phyloP scores from a whole-genome alignment of 2,113 vertebrate genomes.

The Solea senegalensis region DNA sequence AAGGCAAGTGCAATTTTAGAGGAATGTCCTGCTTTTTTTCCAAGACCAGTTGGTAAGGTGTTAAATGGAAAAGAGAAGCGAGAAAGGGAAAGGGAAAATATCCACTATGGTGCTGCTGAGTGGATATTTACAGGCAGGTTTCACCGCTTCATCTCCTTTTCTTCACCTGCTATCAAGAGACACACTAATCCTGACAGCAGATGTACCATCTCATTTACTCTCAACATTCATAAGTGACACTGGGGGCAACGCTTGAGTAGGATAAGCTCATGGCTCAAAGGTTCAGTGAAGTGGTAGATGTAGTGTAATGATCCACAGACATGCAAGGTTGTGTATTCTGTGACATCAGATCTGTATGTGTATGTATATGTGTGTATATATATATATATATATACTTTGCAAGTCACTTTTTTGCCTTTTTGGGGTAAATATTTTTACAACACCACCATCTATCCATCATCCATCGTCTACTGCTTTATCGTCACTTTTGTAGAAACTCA shows the following conservation, averaged over 20 bases:
- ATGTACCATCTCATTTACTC: constrained; percentile 44
- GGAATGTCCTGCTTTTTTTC: constrained; percentile 21
- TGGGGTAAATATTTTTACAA: too few species aligned
- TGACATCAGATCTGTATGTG: constrained; percentile 6
- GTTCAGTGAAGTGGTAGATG: background rate
- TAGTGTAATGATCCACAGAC: constrained; percentile 21
- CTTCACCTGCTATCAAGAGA: constrained; percentile 29
- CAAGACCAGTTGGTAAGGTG: constrained; percentile 28
- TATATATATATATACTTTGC: background rate
- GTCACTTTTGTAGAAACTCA: too few species aligned
- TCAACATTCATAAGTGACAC: constrained; percentile 30
- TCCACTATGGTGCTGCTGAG: constrained; percentile 35
- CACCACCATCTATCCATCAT: too few species aligned
- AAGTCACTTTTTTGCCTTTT: too few species aligned
- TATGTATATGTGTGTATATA: background rate
- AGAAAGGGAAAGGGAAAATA: constrained; percentile 27
- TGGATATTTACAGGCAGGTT: constrained; percentile 38
- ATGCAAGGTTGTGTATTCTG: constrained; percentile 3
- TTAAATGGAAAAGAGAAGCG: constrained; percentile 6
- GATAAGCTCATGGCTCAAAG: constrained; percentile 28
- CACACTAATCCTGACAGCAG: constrained; percentile 48
- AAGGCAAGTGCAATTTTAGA: constrained; percentile 24
- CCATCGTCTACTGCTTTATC: too few species aligned
- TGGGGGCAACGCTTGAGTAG: background rate
- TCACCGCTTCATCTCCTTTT: constrained; percentile 25